Evolutionary conservation across 2,888 invertebrate species (phyloP).

Genomic region (Dolichomitus sp.): DNA sequence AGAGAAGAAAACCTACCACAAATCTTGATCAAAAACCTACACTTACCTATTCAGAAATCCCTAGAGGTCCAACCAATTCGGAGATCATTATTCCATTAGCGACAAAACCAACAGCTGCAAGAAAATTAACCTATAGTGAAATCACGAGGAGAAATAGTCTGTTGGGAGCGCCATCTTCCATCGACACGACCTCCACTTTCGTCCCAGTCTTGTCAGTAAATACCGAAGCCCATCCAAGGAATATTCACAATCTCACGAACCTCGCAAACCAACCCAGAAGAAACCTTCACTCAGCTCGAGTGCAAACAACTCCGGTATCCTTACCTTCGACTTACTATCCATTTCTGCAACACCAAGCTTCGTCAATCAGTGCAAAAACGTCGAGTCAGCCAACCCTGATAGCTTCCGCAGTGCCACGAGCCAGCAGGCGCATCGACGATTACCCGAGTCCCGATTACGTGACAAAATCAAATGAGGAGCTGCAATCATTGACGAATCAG

Average conservation of each 20-base stretch:
- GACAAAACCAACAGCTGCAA: background rate
- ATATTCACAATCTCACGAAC: background rate
- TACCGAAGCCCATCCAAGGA: background rate
- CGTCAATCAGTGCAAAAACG: background rate
- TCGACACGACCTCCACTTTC: background rate
- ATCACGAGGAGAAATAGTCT: background rate
- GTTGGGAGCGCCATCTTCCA: background rate
- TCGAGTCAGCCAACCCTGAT: background rate
- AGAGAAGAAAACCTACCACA: background rate
- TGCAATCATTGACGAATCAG: background rate
- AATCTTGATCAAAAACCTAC: background rate
- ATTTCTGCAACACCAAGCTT: background rate
- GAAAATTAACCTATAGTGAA: background rate
- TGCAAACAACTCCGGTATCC: background rate
- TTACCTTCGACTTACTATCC: background rate
- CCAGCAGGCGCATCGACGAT: slow-evolving; percentile 42
- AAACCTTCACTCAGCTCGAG: background rate
- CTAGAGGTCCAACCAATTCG: slow-evolving; percentile 32
- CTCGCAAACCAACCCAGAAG: background rate
- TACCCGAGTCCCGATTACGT: slow-evolving; percentile 13
- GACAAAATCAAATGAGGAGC: background rate
- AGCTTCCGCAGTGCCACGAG: slow-evolving; percentile 10
- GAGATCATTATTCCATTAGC: background rate
- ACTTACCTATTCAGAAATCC: background rate
- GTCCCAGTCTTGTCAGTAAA: background rate